phyloP scores from a whole-genome alignment of 2,113 vertebrate species.

The Paracanthobrama guichenoti region DNA sequence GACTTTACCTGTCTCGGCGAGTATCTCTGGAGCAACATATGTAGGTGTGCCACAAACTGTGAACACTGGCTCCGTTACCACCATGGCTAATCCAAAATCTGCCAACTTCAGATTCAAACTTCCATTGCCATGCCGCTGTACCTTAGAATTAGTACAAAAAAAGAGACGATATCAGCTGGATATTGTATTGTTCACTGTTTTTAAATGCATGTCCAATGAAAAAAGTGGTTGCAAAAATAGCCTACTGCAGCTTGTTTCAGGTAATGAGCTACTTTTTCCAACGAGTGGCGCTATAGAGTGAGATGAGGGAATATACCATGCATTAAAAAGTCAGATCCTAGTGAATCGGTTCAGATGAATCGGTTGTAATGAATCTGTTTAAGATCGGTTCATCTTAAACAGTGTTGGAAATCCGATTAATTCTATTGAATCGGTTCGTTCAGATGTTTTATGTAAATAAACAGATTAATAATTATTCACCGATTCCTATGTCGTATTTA shows the following conservation, averaged over 20 bases:
- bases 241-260: not conserved
- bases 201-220: not conserved
- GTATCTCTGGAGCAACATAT: slow-evolving; percentile 96
- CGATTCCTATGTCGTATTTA: not conserved
- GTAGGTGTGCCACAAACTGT: slow-evolving; percentile 98
- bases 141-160: slow-evolving; percentile 68
- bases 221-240: not conserved
- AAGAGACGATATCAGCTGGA: not conserved
- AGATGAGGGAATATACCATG: not conserved
- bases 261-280: not conserved
- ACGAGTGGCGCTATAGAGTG: not conserved
- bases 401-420: not conserved
- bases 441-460: not conserved
- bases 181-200: not conserved
- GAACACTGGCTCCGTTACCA: slow-evolving; percentile 91
- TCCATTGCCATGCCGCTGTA: slow-evolving; percentile 83
- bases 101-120: slow-evolving; percentile 88
- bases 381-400: not conserved
- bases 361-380: too few species aligned
- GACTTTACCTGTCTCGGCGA: slow-evolving; percentile 88
- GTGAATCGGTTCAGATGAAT: too few species aligned
- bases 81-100: slow-evolving; percentile 96
- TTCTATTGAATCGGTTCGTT: not conserved
- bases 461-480: not conserved
- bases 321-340: too few species aligned